These are phyloP conservation scores for Rhyacichthys aspro DNA, from an alignment of 2,797 vertebrate genomes.

Conservation along the genomic window DNA sequence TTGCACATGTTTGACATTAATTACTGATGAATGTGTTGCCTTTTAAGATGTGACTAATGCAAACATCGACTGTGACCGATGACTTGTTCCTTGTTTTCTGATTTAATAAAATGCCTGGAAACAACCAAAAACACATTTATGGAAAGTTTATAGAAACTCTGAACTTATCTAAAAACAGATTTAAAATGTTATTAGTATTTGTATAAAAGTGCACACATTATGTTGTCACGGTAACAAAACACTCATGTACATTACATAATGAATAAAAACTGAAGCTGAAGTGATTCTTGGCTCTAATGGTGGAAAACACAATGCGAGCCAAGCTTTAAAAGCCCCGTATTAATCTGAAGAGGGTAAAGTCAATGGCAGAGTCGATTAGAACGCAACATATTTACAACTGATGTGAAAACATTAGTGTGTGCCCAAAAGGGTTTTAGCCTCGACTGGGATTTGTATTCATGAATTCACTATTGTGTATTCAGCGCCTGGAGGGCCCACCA, in stretches of 20 bases:
- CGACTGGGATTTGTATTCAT: slow-evolving; percentile 65
- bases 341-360: slow-evolving; percentile 14
- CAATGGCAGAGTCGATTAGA: slow-evolving; percentile 17
- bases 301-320: not conserved
- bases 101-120: no score
- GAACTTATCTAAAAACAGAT: no score
- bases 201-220: no score
- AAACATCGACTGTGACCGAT: no score
- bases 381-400: slow-evolving; percentile 28
- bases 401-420: slow-evolving; percentile 38
- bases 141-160: no score
- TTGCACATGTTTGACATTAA: no score
- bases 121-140: no score
- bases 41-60: no score
- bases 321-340: slow-evolving; percentile 1
- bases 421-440: slow-evolving; percentile 27
- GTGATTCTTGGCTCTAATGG: slow-evolving; percentile 1
- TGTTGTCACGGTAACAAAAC: not conserved
- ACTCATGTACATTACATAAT: not conserved
- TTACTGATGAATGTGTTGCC: no score
- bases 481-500: slow-evolving; percentile 58
- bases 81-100: no score
- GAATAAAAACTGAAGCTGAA: not conserved
- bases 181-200: no score
- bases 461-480: slow-evolving; percentile 59